Conservation (phyloP, 2,888 invertebrate species). For the Bhutanitis thaidina region DNA sequence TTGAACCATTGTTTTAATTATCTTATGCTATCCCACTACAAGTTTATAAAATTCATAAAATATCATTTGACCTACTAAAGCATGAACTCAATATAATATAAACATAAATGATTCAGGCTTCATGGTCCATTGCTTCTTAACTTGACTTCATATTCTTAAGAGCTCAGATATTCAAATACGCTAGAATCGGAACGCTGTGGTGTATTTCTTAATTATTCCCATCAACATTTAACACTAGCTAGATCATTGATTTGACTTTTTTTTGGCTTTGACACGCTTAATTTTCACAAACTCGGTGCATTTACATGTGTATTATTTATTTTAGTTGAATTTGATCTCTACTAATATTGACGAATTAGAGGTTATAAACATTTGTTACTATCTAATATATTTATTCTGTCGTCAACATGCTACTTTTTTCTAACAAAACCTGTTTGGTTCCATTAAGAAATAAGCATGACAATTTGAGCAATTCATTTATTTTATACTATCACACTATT, state of each 20-base stretch:
- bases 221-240: no score
- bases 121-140: no score
- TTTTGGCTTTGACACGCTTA: conserved; percentile 3
- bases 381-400: no score
- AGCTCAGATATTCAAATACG: no score
- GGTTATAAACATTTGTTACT: not conserved
- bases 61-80: not conserved
- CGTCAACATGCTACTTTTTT: no score
- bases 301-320: conserved; percentile 11
- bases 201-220: no score
- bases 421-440: no score
- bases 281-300: conserved; percentile 15
- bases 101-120: no score
- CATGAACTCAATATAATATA: no score
- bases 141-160: no score
- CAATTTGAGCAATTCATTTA: not conserved
- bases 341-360: not conserved
- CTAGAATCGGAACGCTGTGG: no score
- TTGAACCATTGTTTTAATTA: conserved; percentile 16
- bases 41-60: not conserved
- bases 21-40: conserved; percentile 9
- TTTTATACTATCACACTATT: not conserved
- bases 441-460: not conserved
- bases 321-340: conserved; percentile 13
- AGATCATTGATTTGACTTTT: not conserved